These are phyloP conservation scores for Falco punctatus DNA, from an alignment of 2,113 vertebrate genomes.

Conservation along the genomic window DNA sequence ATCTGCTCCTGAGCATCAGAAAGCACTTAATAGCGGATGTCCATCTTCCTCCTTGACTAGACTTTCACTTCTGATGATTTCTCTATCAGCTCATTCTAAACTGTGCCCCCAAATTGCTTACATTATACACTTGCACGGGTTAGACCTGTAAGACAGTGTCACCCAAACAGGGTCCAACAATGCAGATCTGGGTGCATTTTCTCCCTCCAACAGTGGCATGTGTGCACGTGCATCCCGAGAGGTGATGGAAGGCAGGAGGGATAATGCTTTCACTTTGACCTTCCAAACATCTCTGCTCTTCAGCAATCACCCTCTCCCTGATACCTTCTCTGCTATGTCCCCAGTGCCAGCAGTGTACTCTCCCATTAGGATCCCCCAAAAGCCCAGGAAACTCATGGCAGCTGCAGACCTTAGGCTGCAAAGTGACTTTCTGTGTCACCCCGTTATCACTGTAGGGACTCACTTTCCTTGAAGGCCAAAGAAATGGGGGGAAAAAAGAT, in stretches of 20 bases:
- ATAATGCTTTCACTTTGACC: not conserved
- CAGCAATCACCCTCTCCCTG: not conserved
- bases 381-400: not conserved
- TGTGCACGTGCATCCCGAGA: not conserved
- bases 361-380: not conserved
- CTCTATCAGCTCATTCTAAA: not conserved
- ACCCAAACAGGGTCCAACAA: not conserved
- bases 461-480: not conserved
- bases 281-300: not conserved
- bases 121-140: not conserved
- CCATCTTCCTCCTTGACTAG: not conserved
- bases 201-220: not conserved
- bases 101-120: not conserved
- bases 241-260: not conserved
- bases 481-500: accelerated
- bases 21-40: not conserved
- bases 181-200: not conserved
- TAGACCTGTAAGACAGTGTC: not conserved
- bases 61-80: not conserved
- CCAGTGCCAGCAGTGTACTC: not conserved
- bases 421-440: not conserved
- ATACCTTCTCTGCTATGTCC: not conserved
- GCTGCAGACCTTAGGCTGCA: not conserved
- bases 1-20: not conserved
- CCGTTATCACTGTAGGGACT: not conserved